A percentile compares a stretch with the other conserved stretches of the same genome.
Evolutionary conservation across 1,140 invertebrate genomes (phyloP).

Genomic region (Zaprionus vittiger): DNA sequence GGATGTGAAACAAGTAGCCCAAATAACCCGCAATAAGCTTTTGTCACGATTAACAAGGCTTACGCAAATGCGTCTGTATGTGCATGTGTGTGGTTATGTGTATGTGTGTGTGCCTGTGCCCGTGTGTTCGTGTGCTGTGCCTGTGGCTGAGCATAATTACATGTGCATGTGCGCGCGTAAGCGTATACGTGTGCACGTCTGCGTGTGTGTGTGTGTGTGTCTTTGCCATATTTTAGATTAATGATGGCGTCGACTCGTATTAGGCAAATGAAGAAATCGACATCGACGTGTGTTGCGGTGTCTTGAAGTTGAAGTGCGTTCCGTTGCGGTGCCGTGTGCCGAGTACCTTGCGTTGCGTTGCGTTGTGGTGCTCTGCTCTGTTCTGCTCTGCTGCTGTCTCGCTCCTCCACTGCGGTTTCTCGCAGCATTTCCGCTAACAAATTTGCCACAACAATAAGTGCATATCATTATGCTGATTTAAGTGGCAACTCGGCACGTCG

Average conservation of each 20-base stretch:
- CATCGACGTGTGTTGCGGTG: conserved; percentile 62
- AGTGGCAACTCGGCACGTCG: conserved; percentile 63
- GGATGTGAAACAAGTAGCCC: conserved; percentile 81
- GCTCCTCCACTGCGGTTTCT: conserved; percentile 56
- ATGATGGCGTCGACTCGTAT: conserved; percentile 79
- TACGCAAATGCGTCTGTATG: conserved; percentile 60
- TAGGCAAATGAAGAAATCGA: conserved; percentile 82
- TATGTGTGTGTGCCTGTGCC: conserved; percentile 17
- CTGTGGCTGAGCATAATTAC: conserved; percentile 72
- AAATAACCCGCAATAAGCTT: conserved; percentile 82
- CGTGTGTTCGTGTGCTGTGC: conserved; percentile 19
- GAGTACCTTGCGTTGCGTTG: conserved; percentile 9
- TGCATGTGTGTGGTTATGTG: conserved; percentile 4
- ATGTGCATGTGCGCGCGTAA: conserved; percentile 26
- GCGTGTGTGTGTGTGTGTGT: conserved; percentile 54
- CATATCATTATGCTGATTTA: conserved; percentile 82
- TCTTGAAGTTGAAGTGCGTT: conserved; percentile 3
- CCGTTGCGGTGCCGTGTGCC: conserved; percentile 7
- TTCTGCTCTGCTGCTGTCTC: not conserved
- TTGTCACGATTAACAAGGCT: conserved; percentile 82
- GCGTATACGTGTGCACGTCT: conserved; percentile 12
- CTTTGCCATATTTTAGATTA: conserved; percentile 78
- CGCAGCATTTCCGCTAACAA: conserved; percentile 77
- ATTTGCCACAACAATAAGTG: conserved; percentile 82
- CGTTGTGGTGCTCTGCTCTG: not conserved